Base-by-base conservation (phyloP, 1,140 invertebrate species). In the Pogonus chalceus region DNA sequence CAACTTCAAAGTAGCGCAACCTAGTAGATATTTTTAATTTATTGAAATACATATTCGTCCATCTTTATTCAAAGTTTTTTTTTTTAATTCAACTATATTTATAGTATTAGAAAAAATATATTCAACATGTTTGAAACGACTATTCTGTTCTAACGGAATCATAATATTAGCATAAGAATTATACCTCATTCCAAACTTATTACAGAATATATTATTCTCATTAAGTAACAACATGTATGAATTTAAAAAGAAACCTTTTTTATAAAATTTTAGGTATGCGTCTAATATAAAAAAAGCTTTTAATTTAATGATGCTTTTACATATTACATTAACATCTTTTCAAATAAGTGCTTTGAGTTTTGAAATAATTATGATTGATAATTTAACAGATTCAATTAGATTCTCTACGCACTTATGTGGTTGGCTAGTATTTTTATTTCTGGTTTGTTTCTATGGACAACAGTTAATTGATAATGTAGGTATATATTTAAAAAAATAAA, bases 321-420 rank as follows among this genome's bases (percentile, higher is more conserved):
- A 65, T 47, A 52, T 65, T 21, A 61, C 64, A 23, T 52, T 63
- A 47, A 64, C 62, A 9, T 64, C 62, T 14, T 35, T 62, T 9
- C 59, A 63, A 2, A 58, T 65, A 20, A 65, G 63, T 31, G 59
- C 61, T 12, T 51, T 65, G 35, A 57, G 62, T 26, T 65, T 65
- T 53, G 58, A 62, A 47, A 58, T 65, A 14, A 52, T 65, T 20
- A 63, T 64, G 58, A 62, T 62, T 4, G 53, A 62, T 16, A 57
- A 58, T 52, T 56, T 58, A 51, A 56, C 39, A 18, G 62, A 65
- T 54, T 62, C 56, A 16, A 20, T 65, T n/a, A 55, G 62, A 47
- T 65, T 61, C 53, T 35, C 53, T 50, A 52, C 61, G 35, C 63
- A 65, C 53, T 53, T 65, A 12, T 20, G 56, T 1, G 63, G 63